Percentiles rank a stretch among this genome's conserved stretches.
Conservation (phyloP, 2,797 vertebrate species). For the Tympanoctomys barrerae region DNA sequence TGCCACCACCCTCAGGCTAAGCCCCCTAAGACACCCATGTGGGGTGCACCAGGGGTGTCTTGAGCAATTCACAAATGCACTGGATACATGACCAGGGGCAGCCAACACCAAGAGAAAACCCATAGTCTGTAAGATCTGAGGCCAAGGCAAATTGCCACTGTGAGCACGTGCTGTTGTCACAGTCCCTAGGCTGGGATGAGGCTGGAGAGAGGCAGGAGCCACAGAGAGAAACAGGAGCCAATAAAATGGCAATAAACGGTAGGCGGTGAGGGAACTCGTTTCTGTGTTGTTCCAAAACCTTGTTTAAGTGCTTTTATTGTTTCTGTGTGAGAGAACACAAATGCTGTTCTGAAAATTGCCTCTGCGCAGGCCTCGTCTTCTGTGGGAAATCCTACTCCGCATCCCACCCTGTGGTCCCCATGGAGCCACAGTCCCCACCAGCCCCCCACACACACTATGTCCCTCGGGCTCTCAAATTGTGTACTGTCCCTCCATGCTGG, state of each 20-base stretch:
- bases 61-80: neutral
- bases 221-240: neutral
- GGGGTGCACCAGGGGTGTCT: no score
- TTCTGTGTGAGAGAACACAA: slow-evolving; percentile 69
- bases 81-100: neutral
- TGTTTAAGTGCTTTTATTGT: slow-evolving; percentile 72
- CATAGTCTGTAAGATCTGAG: neutral
- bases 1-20: neutral
- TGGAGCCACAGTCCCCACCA: neutral
- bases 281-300: slow-evolving; percentile 66
- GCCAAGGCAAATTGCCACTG: slow-evolving; percentile 38
- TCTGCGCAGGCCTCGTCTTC: neutral
- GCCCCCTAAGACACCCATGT: neutral
- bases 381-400: neutral
- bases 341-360: slow-evolving; percentile 40
- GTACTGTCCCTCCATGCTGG: accelerated
- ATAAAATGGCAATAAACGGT: neutral
- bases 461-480: neutral
- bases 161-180: neutral
- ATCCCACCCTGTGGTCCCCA: neutral
- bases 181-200: neutral
- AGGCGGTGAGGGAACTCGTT: neutral
- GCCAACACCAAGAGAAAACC: slow-evolving; percentile 46
- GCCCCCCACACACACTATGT: neutral
- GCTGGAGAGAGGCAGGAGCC: neutral